phyloP scores from a whole-genome alignment of 2,888 invertebrate genomes.

The Chrysolina oricalcia region DNA sequence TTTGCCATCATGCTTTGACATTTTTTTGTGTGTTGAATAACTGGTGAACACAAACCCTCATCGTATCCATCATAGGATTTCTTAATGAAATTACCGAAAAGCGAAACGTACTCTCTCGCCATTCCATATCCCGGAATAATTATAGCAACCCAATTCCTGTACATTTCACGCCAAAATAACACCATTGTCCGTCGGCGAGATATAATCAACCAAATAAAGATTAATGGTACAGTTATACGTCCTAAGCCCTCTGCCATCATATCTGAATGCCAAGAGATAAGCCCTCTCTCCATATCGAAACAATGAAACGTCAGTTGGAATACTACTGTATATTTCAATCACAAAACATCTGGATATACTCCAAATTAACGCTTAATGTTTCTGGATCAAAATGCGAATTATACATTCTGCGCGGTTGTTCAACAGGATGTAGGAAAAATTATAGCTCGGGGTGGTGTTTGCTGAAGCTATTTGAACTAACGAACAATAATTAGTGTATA shows the following conservation, averaged over 20 bases:
- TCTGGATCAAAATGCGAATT: constrained; percentile 25
- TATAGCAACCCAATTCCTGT: neutral
- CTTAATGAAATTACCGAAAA: too few species aligned
- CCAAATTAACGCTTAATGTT: constrained; percentile 35
- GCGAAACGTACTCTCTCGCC: too few species aligned
- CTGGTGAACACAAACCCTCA: too few species aligned
- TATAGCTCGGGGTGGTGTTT: neutral
- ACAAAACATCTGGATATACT: constrained; percentile 34
- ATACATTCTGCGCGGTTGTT: neutral
- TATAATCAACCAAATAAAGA: constrained; percentile 52
- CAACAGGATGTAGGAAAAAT: neutral
- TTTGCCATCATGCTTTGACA: too few species aligned
- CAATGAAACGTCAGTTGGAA: constrained; percentile 36
- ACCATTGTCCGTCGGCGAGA: constrained; percentile 33
- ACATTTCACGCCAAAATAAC: constrained; percentile 16
- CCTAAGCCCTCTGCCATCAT: constrained; percentile 50
- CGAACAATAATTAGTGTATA: neutral
- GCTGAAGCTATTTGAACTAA: neutral
- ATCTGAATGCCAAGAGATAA: constrained; percentile 50
- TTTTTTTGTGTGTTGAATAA: too few species aligned
- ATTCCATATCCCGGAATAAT: neutral
- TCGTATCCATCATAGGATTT: too few species aligned
- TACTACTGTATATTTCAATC: constrained; percentile 32
- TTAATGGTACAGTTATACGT: constrained; percentile 51
- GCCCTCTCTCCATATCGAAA: constrained; percentile 40